A percentile compares a stretch with the other conserved stretches of the same genome.
Conservation (phyloP, 1,140 invertebrate species). For the Drosophila bifasciata region DNA sequence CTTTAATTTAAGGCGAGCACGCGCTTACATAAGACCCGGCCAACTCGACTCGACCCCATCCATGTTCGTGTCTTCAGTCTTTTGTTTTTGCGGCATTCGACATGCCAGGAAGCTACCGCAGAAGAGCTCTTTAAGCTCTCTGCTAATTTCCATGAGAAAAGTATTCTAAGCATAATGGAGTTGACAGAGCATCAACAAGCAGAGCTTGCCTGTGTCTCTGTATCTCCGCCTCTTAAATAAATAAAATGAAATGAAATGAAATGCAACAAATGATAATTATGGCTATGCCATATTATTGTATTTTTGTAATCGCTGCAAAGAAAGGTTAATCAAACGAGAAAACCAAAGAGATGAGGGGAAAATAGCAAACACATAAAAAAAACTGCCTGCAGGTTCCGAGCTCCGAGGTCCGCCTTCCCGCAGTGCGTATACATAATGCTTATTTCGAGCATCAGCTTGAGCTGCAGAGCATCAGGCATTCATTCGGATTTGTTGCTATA, state of each 20-base stretch:
- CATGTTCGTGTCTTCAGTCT: constrained; percentile 69
- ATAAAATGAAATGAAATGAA: constrained; percentile 48
- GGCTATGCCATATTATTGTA: constrained; percentile 57
- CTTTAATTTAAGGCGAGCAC: constrained; percentile 73
- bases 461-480: constrained; percentile 16
- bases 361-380: constrained; percentile 16
- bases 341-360: not conserved
- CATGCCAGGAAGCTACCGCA: constrained; percentile 48
- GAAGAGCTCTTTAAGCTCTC: constrained; percentile 40
- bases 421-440: constrained; percentile 74
- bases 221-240: not conserved
- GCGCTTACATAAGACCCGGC: constrained; percentile 52
- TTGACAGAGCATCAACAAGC: constrained; percentile 1
- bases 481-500: constrained; percentile 44
- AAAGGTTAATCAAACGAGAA: constrained; percentile 58
- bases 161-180: constrained; percentile 43
- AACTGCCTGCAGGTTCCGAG: constrained; percentile 50
- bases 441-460: constrained; percentile 30
- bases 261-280: constrained; percentile 75
- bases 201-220: not conserved
- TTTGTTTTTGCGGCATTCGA: constrained; percentile 57
- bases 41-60: constrained; percentile 30
- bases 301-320: constrained; percentile 54
- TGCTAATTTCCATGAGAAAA: constrained; percentile 61
- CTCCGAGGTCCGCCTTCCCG: constrained; percentile 38